Base-by-base conservation (phyloP, 2,113 vertebrate species). In the Microcebus tavaratra region DNA sequence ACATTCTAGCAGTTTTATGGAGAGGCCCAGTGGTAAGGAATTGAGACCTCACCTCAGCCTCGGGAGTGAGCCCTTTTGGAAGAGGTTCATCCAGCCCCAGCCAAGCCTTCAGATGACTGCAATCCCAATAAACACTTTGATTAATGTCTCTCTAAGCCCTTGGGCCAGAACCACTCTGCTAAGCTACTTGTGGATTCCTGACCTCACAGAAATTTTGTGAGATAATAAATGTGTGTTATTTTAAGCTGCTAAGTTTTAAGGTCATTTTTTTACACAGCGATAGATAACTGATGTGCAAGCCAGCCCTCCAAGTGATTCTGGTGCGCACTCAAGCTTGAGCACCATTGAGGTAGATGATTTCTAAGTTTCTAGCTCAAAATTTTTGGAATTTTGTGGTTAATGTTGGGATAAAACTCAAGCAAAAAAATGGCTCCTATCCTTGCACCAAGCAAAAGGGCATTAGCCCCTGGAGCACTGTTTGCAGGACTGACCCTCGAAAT, bases 361-460 rank as follows among this genome's bases (percentile, higher is more conserved):
- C 20, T 65, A 97, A 92, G 31, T 67, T 94, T 53, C 29, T 12
- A 75, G 18, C 45, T 93, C 78, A 95, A 76, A 91, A 59, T 39
- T 59, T 76, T 89, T 95, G 45, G 61, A 94, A 85, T 91, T 90
- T 76, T 55, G 75, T 90, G 29, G 29, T 21, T n/a, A 83, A 29
- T 73, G 59, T 79, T 83, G 39, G 55, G 39, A 83, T 78, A 61
- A 94, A 94, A 97, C 72, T 8, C 29, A 79, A 95, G 34, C 14
- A 86, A 80, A 57, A 90, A 92, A 63, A n/a, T 57, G 34, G 5
- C 29, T 53, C 11, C 8, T n/a, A n/a, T 82, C 10, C 25, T 80
- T 63, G 3, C 27, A 88, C 53, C 50, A 84, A 68, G 57, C 50
- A 81, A 29, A 70, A 68, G 27, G n/a, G 31, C 29, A 48, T 73